Evolutionary conservation across 2,888 invertebrate species (phyloP), one percentile per base, ranked within the genome.

Genomic region (Leptodirus hochenwartii): DNA sequence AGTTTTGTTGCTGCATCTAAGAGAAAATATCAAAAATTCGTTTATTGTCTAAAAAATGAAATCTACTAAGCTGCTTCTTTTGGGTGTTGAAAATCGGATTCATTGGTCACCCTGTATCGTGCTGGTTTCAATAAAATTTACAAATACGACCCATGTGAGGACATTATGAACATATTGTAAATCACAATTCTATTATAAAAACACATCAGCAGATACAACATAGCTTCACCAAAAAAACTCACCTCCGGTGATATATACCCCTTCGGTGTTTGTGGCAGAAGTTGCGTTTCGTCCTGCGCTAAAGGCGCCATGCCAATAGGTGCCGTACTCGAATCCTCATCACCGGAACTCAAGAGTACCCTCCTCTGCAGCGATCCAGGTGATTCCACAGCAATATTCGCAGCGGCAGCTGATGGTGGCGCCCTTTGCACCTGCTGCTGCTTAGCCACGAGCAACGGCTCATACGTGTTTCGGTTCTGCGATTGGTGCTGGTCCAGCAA

Each of bases 221-320:
- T 20, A 20, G n/a, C 20, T 20, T 20, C 14, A 16, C 17, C 20
- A 15, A 25, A 12, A 13, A 12, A 22, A 47, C 54, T 56, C 46
- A 56, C 56, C 50, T 49, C 50, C 28, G 55, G 52, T 14, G 56
- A 56, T 28, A 53, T 48, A 41, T 50, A 54, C 37, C 49, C 53
- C 42, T 43, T 50, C 4, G 56, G 53, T 27, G 53, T 47, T 16
- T 44, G 45, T 10, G 53, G 47, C 25, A 55, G 35, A 16, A 54
- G 43, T 34, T 51, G 51, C 5, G 55, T 52, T 39, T 56, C 56
- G 35, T 56, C 56, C 34, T 54, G 53, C 20, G 52, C 51, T 23
- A 54, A 41, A 13, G 53, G 53, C 9, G 54, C 53, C 33, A 43
- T n/a, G 6, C 10, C 9, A 24, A 6, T 6, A 6, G 25, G 25